A percentile compares a stretch with the other conserved stretches of the same genome.
These are phyloP conservation scores for Syrrhaptes paradoxus DNA, from an alignment of 2,113 vertebrate species.

Conservation along the genomic window DNA sequence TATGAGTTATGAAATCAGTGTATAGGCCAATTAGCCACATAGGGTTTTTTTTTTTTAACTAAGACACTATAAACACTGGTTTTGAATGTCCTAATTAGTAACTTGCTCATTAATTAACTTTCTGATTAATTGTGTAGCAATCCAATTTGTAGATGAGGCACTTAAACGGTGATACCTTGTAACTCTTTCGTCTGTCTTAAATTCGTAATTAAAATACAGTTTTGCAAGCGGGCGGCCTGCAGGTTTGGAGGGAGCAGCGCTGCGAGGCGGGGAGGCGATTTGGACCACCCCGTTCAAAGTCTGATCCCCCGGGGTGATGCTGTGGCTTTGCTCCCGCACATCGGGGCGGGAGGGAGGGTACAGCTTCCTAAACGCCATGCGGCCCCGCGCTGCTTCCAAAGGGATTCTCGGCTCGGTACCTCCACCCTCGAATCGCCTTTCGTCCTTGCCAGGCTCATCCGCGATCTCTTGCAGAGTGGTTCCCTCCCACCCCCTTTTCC, in stretches of 20 bases:
- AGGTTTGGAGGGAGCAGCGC: neutral
- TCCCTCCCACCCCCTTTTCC: neutral
- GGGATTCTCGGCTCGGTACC: rapidly evolving
- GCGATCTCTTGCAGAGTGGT: neutral
- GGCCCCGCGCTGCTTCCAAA: neutral
- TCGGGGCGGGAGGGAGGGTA: neutral
- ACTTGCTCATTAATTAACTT: conserved; percentile 87
- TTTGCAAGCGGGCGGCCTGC: neutral
- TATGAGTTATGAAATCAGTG: conserved; percentile 78
- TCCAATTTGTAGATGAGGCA: conserved; percentile 83
- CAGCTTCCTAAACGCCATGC: rapidly evolving
- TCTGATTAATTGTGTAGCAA: conserved; percentile 85
- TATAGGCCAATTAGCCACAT: conserved; percentile 78
- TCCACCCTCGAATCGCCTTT: neutral
- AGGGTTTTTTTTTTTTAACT: conserved; percentile 53
- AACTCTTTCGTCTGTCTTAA: conserved; percentile 77
- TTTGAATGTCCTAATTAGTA: conserved; percentile 85
- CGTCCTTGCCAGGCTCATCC: neutral
- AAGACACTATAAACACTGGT: conserved; percentile 79
- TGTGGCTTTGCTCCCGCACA: neutral
- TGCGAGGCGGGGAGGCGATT: neutral
- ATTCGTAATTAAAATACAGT: conserved; percentile 63
- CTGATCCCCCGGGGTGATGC: neutral
- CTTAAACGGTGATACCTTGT: conserved; percentile 81
- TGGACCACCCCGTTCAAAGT: neutral